Evolutionary conservation across 2,797 vertebrate species (phyloP), one percentile per base, ranked within the genome.

Genomic region (Molothrus ater): DNA sequence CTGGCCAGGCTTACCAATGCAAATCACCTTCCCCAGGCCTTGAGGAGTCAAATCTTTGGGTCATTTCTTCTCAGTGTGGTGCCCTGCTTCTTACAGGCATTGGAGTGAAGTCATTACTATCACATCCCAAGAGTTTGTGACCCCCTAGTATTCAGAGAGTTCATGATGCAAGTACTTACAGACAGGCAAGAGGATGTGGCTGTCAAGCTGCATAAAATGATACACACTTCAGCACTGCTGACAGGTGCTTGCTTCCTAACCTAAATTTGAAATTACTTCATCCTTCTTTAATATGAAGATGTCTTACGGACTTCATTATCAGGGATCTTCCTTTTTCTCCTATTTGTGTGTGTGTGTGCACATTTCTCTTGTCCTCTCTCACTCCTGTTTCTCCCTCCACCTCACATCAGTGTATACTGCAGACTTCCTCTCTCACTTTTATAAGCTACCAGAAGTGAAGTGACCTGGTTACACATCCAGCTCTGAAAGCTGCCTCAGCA

Each of bases 381-480:
- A 45, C 29, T 59, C 63, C 34, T 56, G 26, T 36, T 93, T 80
- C 72, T 87, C 73, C 34, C 47, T 90, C 75, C 48, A 74, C 84
- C 65, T 94, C 85, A 43, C 76, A 9, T 15, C 63, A 85, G 45
- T 12, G n/a, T 73, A 69, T 45, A 14, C 51, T 85, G 64, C 91
- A 94, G 89, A 80, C 76, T 95, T 97, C 95, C 96, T 92, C 61
- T 88, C 53, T 17, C 70, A 78, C 76, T 95, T 96, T 95, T 79
- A 89, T 73, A 91, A 83, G 50, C 80, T 97, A 80, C 94, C 96
- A 97, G 86, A 95, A 93, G 50, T 92, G 87, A 88, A 95, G 66
- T 93, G 94, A 90, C 82, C 90, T 95, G 94, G 78, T 80, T 95
- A 80, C 53, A 54, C 2, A 13, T 83, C 48, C 93, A 95, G 57